Conservation (phyloP, 1,140 invertebrate species). For the Adelges cooleyi region DNA sequence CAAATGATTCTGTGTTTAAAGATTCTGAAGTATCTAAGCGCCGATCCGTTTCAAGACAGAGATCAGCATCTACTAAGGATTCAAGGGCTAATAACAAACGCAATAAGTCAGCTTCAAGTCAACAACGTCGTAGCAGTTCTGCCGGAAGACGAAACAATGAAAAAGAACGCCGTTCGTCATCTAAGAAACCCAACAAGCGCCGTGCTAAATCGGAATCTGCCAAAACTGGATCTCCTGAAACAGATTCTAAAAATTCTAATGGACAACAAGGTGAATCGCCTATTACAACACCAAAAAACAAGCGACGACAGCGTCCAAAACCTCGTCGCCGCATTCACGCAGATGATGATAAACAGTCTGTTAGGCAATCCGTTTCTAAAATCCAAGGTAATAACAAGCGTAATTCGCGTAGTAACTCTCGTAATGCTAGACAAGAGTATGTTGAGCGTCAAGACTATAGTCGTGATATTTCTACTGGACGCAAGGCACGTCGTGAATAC, state of each 20-base stretch:
- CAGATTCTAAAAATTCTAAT: conserved; percentile 2
- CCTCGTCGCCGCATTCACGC: neutral
- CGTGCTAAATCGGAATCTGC: conserved; percentile 11
- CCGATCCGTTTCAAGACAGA: neutral
- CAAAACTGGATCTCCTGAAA: neutral
- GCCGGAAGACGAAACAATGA: neutral
- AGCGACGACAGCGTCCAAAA: conserved; percentile 3
- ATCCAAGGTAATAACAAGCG: neutral
- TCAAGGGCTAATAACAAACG: neutral
- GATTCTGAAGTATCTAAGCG: neutral
- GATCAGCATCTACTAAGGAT: neutral
- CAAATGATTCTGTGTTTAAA: conserved; percentile 23
- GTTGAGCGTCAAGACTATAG: neutral
- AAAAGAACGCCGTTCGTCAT: neutral
- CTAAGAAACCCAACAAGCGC: conserved; percentile 8
- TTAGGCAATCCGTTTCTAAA: neutral
- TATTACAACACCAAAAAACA: conserved; percentile 3
- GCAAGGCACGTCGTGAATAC: neutral
- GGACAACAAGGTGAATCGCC: neutral
- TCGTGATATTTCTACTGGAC: neutral
- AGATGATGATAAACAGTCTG: conserved; percentile 8
- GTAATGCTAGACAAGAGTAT: conserved; percentile 2
- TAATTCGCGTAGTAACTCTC: conserved; percentile 13
- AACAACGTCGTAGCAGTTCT: neutral
- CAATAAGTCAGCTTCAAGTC: conserved; percentile 7